Base-by-base conservation (phyloP, 2,888 invertebrate genomes). In the Eupithecia subumbrata region DNA sequence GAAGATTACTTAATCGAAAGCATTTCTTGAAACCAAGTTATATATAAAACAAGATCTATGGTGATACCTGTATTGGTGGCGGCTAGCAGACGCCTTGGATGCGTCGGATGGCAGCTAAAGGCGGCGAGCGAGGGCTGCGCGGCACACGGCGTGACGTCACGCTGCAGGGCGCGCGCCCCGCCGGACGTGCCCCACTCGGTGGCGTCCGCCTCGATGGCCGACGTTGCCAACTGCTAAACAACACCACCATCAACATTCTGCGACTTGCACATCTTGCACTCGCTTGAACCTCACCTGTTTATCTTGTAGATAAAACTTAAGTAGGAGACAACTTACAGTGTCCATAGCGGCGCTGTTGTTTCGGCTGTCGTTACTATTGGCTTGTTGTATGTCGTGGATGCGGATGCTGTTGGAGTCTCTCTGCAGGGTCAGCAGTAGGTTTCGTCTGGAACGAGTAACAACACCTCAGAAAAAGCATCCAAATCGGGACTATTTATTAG, bases 41-140 rank as follows among this genome's bases (percentile, higher is more conserved):
- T 14, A 43, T 14, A 14, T 43, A 43, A 43, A 43, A 43, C 43
- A 43, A 14, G 3, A 14, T 43, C 5, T 43, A 52, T 56, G n/a
- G 22, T 56, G 22, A 18, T 18, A 67, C 66, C 66, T 37, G 34
- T 67, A 9, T 40, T 30, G 11, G 66, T 40, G n/a, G 66, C 96
- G 0, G 97, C 96, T 72, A 98, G 92, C 80, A 98, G 93, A 48
- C 97, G 92, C 85, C 97, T 97, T 89, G 97, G 97, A 85, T 98
- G 97, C 7, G 95, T 95, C 2, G 97, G 97, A 92, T 99, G 99
- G 98, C 99, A 99, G 52, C 97, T 96, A 90, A 98, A 97, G 77
- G 98, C 97, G 14, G 97, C 96, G 18, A 98, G 85, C 77, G 87
- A 79, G 96, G 96, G 37, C 98, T 85, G 80, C 73, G 83, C 76